Evolutionary conservation across 2,113 vertebrate species (phyloP), one percentile per base, ranked within the genome.

Genomic region (Chascanopsetta lugubris): DNA sequence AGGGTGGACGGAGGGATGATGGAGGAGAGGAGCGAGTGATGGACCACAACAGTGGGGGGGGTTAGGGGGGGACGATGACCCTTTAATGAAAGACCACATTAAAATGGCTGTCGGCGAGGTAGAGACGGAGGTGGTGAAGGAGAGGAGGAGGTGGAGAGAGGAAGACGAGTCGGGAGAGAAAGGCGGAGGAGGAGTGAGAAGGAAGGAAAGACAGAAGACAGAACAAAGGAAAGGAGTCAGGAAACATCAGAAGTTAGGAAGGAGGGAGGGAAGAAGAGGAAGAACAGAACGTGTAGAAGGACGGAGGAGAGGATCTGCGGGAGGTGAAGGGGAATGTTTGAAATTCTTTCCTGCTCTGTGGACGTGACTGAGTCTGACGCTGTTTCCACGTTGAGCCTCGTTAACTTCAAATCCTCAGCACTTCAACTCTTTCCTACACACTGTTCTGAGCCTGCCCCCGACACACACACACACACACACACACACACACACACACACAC

Each of bases 351-450:
- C 77, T 6, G 68, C 6, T 77, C 61, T 53, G 10, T 51, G 34
- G 77, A 61, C 5, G 65, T 74, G 43, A 46, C 61, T 61, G 34
- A 18, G 2, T 61, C 21, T 25, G 1, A 75, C 27, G 76, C 75
- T 84, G n/a, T 84, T 84, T 82, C 73, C 79, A 82, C 6, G 81
- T 64, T 84, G 75, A 36, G 75, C 62, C 50, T 8, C 72, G 72
- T 86, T 82, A 84, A 50, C 78, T 62, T 84, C 75, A 84, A 69
- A 69, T 13, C 38, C 63, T 4, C 50, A 8, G 3, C 46, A 38
- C 71, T 80, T 43, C n/a, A 73, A 75, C 56, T n/a, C 15, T 81
- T 86, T 81, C 84, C 84, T 70, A 42, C 8, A 29, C 27, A 29
- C 7, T 4, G 27, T 29, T 29, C 7, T 7, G 27, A n/a, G n/a